Base-by-base conservation (phyloP, 2,113 vertebrate genomes). In the Lanius collurio region DNA sequence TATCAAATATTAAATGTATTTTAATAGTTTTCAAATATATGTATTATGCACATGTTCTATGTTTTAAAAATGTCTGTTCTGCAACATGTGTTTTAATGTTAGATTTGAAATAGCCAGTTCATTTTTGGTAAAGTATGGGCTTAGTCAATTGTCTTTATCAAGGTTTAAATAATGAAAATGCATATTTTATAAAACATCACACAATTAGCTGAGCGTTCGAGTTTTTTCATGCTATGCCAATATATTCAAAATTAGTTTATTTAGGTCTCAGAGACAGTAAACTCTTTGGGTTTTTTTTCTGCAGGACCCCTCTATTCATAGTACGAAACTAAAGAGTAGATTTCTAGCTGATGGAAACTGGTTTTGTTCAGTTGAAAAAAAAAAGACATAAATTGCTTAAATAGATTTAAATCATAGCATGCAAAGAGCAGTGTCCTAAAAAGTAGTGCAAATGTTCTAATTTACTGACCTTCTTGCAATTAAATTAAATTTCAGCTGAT, bases 401-500 rank as follows among this genome's bases (percentile, higher is more conserved):
- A 37, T 79, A 73, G 24, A 37, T 81, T 86, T 64, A 84, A 85
- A 83, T 85, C 11, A 26, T 19, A 67, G 21, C 44, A n/a, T 69
- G 39, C 20, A 68, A 70, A 57, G 52, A 76, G 7, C 3, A 1
- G 21, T 89, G 35, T 77, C 59, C 67, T 85, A 56, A 49, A 69
- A 60, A 62, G 47, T 46, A 52, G 10, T 46, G 23, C 46, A 15
- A 22, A 23, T 65, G n/a, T 78, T 91, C 16, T 80, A 1, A 53
- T 82, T 92, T 49, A 80, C 94, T 97, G 60, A 98, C 67, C 39
- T 87, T 91, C 49, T 81, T 94, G n/a, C 19, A 0, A 57, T 91
- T 71, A 39, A 67, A 93, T 97, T 91, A 28, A 74, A 85, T 98
- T 98, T 68, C 93, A 99, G 99, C 99, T 16, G 99, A 99, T 95